Base-by-base conservation (phyloP, 2,113 vertebrate species). In the Zosterops hypoxanthus region DNA sequence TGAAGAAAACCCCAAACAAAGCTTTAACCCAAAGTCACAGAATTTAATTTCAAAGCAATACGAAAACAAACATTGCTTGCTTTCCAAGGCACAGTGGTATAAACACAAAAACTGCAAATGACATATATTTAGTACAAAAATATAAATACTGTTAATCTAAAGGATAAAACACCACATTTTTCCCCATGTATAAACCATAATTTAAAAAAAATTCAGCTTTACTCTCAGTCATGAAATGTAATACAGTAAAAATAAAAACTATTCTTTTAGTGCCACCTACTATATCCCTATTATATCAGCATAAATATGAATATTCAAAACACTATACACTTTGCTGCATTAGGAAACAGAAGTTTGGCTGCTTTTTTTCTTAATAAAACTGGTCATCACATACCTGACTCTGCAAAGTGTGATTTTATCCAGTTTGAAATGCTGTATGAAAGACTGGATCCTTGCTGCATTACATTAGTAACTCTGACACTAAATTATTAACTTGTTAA, bases 81-180 rank as follows among this genome's bases (percentile, higher is more conserved):
- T 89, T 85, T 64, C 76, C 53, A 92, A 97, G 96, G 92, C 97
- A 96, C 92, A 88, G 14, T 0, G 46, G 69, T 69, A 65, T 49
- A 91, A 86, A 89, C 47, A 73, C 6, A 70, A 68, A 82, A 64
- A 28, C 8, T 42, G n/a, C 22, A 86, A 46, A 44, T 33, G 9
- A 1, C 1, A 33, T 23, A 28, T 29, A 56, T 87, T 92, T 87
- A 64, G 89, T 93, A 94, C 44, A 92, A 95, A 94, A 94, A 93
- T 75, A 95, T 14, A 95, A 93, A 90, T 59, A 55, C 25, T 33
- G 29, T 77, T 61, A 57, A 57, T 64, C 73, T 78, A 44, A 73
- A 52, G 60, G 44, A 71, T 60, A 95, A 90, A 86, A 3, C 17
- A 73, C 39, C 33, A 77, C 31, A 47, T 78, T 86, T 86, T 41